phyloP scores from a whole-genome alignment of 2,888 invertebrate species.

The Agonum fuliginosum region DNA sequence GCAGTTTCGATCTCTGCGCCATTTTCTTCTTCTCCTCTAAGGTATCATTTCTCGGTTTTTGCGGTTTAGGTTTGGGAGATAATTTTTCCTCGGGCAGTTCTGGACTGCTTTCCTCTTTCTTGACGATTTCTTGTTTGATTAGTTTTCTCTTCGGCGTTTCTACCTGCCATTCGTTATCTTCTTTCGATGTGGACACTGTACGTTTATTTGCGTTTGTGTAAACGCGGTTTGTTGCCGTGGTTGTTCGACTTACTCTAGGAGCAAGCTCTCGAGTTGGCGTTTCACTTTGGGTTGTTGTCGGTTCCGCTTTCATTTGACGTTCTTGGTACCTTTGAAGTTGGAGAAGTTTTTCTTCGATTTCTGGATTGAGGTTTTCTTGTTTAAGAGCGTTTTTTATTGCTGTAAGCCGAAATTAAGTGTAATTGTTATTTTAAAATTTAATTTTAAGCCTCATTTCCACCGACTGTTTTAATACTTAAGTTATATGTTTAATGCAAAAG shows the following conservation, averaged over 20 bases:
- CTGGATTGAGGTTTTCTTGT: conserved; percentile 92
- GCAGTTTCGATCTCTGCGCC: conserved; percentile 78
- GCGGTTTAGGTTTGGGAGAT: conserved; percentile 68
- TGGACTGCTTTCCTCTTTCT: conserved; percentile 60
- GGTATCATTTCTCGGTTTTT: conserved; percentile 54
- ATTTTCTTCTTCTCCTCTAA: conserved; percentile 76
- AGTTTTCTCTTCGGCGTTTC: conserved; percentile 71
- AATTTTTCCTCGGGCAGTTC: conserved; percentile 62
- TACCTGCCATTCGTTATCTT: conserved; percentile 73
- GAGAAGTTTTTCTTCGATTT: conserved; percentile 92
- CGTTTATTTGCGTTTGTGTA: conserved; percentile 69
- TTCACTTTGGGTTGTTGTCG: conserved; percentile 66
- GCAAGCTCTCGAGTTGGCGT: conserved; percentile 63
- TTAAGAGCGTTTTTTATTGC: conserved; percentile 94
- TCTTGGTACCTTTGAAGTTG: conserved; percentile 92
- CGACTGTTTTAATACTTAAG: no score
- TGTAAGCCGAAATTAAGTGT: conserved; percentile 70
- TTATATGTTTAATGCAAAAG: no score
- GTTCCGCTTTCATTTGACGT: conserved; percentile 82
- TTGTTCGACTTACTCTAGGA: conserved; percentile 45
- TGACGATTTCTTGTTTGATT: conserved; percentile 60
- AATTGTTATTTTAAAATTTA: neutral
- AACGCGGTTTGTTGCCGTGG: conserved; percentile 38
- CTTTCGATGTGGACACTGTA: conserved; percentile 68
- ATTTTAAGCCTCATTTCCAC: no score